Evolutionary conservation across 2,113 vertebrate species (phyloP).

Genomic region (Mus pahari): DNA sequence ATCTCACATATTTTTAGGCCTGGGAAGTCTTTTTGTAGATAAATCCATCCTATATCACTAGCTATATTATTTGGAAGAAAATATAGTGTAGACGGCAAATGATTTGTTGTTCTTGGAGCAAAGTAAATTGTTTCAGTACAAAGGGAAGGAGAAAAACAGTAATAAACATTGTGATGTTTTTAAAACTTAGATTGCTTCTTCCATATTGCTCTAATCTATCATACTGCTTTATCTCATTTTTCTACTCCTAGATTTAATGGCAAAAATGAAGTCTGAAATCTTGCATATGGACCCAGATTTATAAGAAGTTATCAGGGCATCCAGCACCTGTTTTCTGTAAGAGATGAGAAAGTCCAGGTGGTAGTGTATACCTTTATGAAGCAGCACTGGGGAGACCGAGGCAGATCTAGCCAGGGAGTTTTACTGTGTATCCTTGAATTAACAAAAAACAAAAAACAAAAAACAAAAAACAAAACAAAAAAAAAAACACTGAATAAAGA

Average conservation of each 20-base stretch:
- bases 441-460: not conserved
- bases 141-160: constrained; percentile 49
- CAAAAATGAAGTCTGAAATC: constrained; percentile 45
- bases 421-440: not conserved
- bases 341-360: not conserved
- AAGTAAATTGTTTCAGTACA: constrained; percentile 59
- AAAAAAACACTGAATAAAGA: not conserved
- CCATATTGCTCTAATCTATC: constrained; percentile 12
- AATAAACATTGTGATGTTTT: constrained; percentile 49
- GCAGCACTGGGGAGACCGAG: not conserved
- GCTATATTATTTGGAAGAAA: constrained; percentile 67
- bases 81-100: constrained; percentile 59
- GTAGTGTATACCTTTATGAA: not conserved
- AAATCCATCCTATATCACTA: constrained; percentile 39
- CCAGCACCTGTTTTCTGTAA: constrained; percentile 19
- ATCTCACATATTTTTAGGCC: constrained; percentile 17
- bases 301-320: not conserved
- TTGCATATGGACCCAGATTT: not conserved
- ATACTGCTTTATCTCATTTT: constrained; percentile 23
- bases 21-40: constrained; percentile 55
- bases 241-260: constrained; percentile 18
- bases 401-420: not conserved
- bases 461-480: not conserved
- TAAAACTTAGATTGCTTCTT: constrained; percentile 41
- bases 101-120: constrained; percentile 57